These are phyloP conservation scores for Lycodopsis pacificus DNA, from an alignment of 2,797 vertebrate species.

Conservation along the genomic window DNA sequence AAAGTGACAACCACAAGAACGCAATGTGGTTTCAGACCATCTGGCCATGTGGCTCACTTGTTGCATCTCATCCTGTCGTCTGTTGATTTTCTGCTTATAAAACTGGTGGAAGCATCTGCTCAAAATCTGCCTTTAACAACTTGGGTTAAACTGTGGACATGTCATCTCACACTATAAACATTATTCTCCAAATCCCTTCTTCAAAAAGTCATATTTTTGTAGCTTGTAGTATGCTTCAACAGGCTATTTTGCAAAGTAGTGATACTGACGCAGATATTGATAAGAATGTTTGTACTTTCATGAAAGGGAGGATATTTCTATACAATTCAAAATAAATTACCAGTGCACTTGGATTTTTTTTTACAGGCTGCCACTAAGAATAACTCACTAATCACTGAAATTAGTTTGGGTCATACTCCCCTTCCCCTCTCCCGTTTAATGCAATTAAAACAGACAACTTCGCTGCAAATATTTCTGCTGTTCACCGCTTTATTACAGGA, in stretches of 20 bases:
- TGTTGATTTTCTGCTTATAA: neutral
- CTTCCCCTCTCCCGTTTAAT: neutral
- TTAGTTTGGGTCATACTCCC: constrained; percentile 2
- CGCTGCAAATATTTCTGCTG: neutral
- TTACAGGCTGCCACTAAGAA: neutral
- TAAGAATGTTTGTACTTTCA: neutral
- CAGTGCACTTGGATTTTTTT: neutral
- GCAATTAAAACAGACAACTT: constrained; percentile 6
- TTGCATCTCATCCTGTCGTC: constrained; percentile 17
- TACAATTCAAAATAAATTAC: neutral
- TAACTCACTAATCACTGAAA: neutral
- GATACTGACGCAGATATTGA: neutral
- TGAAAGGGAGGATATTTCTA: neutral
- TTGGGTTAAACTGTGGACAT: neutral
- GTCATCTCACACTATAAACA: constrained; percentile 1
- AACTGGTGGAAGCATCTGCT: constrained; percentile 7
- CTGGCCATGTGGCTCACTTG: constrained; percentile 16
- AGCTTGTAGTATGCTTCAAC: neutral
- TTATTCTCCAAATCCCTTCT: neutral
- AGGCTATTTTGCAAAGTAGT: neutral
- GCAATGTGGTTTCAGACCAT: constrained; percentile 4
- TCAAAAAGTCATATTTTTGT: neutral
- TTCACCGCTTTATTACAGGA: constrained; percentile 3
- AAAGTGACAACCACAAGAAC: constrained; percentile 18
- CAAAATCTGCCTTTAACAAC: neutral